Conservation (phyloP, 35 echinoderm and acorn worm genomes). For the Ptychodera flava region DNA sequence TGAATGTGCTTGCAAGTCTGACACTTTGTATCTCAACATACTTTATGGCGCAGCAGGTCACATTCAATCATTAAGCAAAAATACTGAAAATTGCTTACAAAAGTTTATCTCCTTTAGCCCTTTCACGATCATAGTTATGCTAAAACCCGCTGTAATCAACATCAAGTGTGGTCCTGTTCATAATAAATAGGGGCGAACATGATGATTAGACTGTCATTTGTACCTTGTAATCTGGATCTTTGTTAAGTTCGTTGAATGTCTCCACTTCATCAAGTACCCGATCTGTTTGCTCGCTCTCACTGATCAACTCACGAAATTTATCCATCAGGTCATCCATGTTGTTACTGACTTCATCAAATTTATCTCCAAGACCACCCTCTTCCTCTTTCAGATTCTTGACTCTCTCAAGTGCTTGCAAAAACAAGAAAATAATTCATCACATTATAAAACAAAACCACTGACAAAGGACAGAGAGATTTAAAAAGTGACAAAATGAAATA, state of each 20-base stretch:
- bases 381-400: neutral
- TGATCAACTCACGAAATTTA: constrained; percentile 7
- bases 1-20: too few relatives aligned
- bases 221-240: neutral
- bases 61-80: too few relatives aligned
- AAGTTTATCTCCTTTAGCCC: too few relatives aligned
- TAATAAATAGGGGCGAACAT: too few relatives aligned
- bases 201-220: neutral
- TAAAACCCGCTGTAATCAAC: too few relatives aligned
- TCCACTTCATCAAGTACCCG: neutral
- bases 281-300: neutral
- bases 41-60: too few relatives aligned
- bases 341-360: neutral
- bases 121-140: too few relatives aligned
- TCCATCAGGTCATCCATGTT: neutral
- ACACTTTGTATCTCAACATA: too few relatives aligned
- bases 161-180: too few relatives aligned
- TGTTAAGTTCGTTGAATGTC: neutral
- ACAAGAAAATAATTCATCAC: constrained; percentile 8
- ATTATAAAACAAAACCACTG: neutral
- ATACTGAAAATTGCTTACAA: too few relatives aligned
- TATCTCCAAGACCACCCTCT: neutral
- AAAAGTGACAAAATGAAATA: neutral
- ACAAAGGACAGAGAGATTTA: neutral
- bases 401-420: neutral